Evolutionary conservation across 2,888 invertebrate species (phyloP), one percentile per base, ranked within the genome.

Genomic region (Sympetrum striolatum): DNA sequence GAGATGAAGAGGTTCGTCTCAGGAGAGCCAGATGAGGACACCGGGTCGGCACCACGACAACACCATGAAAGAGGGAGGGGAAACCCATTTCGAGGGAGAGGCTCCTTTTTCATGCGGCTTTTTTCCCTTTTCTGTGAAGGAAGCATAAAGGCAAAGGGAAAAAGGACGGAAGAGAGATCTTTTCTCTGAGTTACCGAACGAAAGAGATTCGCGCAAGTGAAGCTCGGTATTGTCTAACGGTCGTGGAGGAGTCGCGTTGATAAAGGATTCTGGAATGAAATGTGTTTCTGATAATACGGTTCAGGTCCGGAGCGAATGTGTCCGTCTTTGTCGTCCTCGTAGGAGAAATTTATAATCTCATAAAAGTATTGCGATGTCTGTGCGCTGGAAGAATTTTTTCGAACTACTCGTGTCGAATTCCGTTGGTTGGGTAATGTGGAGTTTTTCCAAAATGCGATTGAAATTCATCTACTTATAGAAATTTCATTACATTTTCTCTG

Each of bases 11-110:
- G 73, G 25, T 25, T 8, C 31, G 82, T n/a, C 35, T 18, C 58
- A 35, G 60, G 37, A 35, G 86, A 58, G n/a, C 60, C 31, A 86
- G 86, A 60, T 58, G 86, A 86, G 86, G 60, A 60, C 86, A 82
- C 81, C 81, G 39, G 81, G 81, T 81, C 81, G 64, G 8, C n/a
- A 31, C 25, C 25, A 73, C 73, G 73, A 73, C 73, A 73, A 73
- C 73, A 73, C 73, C 73, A 73, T 25, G 31, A 73, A 31, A 73
- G 22, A 31, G 31, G 73, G 31, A 73, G 73, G 80, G 18, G 25
- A 44, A 25, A 81, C 39, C 81, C 48, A 44, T 48, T 48, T 44
- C 22, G 14, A 44, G 81, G 39, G 39, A 39, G 48, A n/a, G 53
- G 53, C 18, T 53, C 53, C 82, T 25, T 35, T 35, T 25, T 53